These are phyloP conservation scores for Volucella bombylans DNA, from an alignment of 2,888 invertebrate species.

Conservation along the genomic window DNA sequence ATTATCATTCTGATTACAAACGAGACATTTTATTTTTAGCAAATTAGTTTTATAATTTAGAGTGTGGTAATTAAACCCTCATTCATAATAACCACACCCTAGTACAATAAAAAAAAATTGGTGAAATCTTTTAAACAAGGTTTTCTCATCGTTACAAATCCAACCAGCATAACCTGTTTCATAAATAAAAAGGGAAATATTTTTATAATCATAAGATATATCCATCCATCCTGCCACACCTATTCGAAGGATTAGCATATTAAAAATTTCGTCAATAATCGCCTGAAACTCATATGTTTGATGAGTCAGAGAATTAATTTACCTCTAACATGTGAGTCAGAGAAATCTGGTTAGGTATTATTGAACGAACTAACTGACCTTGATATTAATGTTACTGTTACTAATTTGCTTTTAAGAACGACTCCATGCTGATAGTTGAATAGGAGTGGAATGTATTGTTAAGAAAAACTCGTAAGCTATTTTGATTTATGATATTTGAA, in stretches of 20 bases:
- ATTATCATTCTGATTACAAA: too few species aligned
- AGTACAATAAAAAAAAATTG: not conserved
- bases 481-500: not conserved
- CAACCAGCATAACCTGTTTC: conserved; percentile 1
- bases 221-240: conserved; percentile 1
- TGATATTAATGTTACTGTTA: conserved; percentile 4
- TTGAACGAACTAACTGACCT: conserved; percentile 6
- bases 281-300: not conserved
- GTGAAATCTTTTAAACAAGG: not conserved
- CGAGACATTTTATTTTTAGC: too few species aligned
- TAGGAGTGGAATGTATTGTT: conserved; percentile 6
- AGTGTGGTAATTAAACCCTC: too few species aligned
- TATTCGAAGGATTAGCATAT: not conserved
- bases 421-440: not conserved
- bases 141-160: not conserved
- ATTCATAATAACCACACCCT: not conserved
- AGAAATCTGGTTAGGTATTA: conserved; percentile 6
- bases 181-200: not conserved
- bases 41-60: too few species aligned
- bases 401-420: not conserved
- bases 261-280: not conserved
- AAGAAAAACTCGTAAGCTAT: not conserved
- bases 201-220: conserved; percentile 1
- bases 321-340: conserved; percentile 22
- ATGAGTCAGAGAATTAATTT: conserved; percentile 19